Conservation (phyloP, 2,113 vertebrate species). For the Hippocampus abdominalis region DNA sequence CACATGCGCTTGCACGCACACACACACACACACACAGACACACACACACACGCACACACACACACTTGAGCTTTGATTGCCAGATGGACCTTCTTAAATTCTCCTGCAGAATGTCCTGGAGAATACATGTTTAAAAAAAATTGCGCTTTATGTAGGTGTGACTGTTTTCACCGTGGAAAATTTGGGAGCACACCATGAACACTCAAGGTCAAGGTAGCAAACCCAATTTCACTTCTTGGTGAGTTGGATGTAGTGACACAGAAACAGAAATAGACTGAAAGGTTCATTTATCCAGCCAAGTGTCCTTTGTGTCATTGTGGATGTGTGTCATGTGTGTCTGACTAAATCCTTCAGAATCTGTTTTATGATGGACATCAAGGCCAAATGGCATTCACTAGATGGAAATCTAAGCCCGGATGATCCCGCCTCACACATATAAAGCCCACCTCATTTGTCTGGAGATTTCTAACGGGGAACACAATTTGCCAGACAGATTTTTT, state of each 20-base stretch:
- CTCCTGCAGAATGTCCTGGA: no score
- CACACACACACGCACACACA: no score
- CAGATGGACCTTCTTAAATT: no score
- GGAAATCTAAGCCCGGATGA: conserved; percentile 25
- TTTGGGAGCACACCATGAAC: neutral
- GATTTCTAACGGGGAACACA: conserved; percentile 12
- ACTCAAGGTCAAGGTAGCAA: conserved; percentile 28
- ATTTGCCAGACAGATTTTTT: neutral
- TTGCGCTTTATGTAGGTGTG: no score
- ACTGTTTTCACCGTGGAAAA: neutral
- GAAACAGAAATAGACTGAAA: conserved; percentile 15
- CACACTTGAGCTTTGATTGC: no score
- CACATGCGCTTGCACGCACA: no score
- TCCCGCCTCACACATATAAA: conserved; percentile 16
- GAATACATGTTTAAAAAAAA: no score
- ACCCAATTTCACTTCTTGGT: neutral
- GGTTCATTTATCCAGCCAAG: conserved; percentile 17
- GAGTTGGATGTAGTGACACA: neutral
- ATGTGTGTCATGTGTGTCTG: conserved; percentile 16
- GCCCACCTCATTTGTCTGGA: conserved; percentile 25
- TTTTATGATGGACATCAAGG: conserved; percentile 28
- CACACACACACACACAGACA: no score
- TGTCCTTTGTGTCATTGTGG: conserved; percentile 4
- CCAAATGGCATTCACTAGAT: conserved; percentile 35
- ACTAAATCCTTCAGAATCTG: conserved; percentile 34